phyloP scores from a whole-genome alignment of 1,140 invertebrate genomes.

The Drosophila kepulauana region DNA sequence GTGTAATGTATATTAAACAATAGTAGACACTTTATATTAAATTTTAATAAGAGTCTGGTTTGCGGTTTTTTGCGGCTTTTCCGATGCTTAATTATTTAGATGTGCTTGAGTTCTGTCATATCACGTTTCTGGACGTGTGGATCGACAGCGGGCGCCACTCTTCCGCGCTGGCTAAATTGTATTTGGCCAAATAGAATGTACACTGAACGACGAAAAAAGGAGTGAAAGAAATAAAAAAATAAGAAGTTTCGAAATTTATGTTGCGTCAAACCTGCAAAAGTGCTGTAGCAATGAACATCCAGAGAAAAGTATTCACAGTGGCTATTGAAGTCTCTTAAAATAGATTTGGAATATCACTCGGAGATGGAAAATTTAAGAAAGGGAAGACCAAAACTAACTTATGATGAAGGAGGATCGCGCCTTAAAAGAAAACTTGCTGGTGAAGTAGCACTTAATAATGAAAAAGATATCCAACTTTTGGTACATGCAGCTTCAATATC shows the following conservation, averaged over 20 bases:
- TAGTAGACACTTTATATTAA: no score
- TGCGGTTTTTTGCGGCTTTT: no score
- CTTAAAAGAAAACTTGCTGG: not conserved
- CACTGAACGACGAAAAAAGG: no score
- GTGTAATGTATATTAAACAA: no score
- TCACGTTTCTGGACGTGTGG: no score
- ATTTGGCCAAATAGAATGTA: no score
- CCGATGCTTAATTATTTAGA: no score
- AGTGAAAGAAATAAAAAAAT: no score
- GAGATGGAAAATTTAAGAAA: not conserved
- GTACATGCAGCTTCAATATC: slow-evolving; percentile 13
- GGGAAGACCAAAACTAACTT: slow-evolving; percentile 11
- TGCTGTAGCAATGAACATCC: slow-evolving; percentile 11
- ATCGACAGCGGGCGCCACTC: no score
- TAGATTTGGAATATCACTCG: slow-evolving; percentile 10
- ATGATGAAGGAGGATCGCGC: slow-evolving; percentile 12
- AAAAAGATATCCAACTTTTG: slow-evolving; percentile 17
- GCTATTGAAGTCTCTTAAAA: slow-evolving; percentile 10
- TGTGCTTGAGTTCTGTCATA: no score
- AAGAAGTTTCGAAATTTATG: slow-evolving; percentile 12
- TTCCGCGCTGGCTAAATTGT: no score
- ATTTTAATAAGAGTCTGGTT: no score
- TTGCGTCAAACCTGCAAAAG: slow-evolving; percentile 15
- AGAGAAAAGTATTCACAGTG: slow-evolving; percentile 10
- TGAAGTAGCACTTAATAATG: not conserved